phyloP scores from a whole-genome alignment of 2,888 invertebrate genomes.

The Nephrocerus scutellatus region DNA sequence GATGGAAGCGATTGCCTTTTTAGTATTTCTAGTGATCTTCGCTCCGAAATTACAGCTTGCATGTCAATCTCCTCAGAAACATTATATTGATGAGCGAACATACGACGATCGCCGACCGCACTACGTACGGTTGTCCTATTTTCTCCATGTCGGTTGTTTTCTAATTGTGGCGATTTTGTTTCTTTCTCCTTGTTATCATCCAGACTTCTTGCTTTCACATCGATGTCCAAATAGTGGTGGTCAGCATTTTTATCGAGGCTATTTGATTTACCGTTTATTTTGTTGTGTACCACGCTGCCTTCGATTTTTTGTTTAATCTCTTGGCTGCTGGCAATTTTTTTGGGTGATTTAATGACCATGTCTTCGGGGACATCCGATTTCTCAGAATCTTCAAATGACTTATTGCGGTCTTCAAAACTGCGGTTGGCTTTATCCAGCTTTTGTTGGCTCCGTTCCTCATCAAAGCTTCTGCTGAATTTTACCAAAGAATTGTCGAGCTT shows the following conservation, averaged over 20 bases:
- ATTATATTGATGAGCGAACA: slow-evolving; percentile 43
- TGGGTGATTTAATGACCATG: slow-evolving; percentile 54
- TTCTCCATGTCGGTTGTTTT: no score
- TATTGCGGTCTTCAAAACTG: slow-evolving; percentile 59
- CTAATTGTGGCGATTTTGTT: slow-evolving; percentile 46
- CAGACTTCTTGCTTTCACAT: slow-evolving; percentile 63
- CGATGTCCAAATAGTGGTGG: slow-evolving; percentile 53
- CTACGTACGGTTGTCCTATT: slow-evolving; percentile 31
- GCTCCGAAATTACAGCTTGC: slow-evolving; percentile 56
- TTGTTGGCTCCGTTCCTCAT: slow-evolving; percentile 53
- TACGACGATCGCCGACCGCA: slow-evolving; percentile 39
- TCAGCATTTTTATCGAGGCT: slow-evolving; percentile 61
- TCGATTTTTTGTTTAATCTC: slow-evolving; percentile 59
- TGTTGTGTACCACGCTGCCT: slow-evolving; percentile 58
- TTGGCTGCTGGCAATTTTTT: slow-evolving; percentile 54
- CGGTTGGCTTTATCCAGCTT: slow-evolving; percentile 56
- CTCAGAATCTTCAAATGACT: slow-evolving; percentile 57
- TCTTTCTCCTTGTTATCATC: slow-evolving; percentile 57
- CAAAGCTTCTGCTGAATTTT: slow-evolving; percentile 58
- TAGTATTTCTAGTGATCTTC: slow-evolving; percentile 56
- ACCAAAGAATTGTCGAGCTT: slow-evolving; percentile 58
- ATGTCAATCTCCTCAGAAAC: slow-evolving; percentile 51
- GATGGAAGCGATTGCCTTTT: slow-evolving; percentile 52
- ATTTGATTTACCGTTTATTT: slow-evolving; percentile 58
- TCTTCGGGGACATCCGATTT: slow-evolving; percentile 50